Evolutionary conservation across 2,113 vertebrate species (phyloP), one percentile per base, ranked within the genome.

Genomic region (Eudyptes chrysolophus): DNA sequence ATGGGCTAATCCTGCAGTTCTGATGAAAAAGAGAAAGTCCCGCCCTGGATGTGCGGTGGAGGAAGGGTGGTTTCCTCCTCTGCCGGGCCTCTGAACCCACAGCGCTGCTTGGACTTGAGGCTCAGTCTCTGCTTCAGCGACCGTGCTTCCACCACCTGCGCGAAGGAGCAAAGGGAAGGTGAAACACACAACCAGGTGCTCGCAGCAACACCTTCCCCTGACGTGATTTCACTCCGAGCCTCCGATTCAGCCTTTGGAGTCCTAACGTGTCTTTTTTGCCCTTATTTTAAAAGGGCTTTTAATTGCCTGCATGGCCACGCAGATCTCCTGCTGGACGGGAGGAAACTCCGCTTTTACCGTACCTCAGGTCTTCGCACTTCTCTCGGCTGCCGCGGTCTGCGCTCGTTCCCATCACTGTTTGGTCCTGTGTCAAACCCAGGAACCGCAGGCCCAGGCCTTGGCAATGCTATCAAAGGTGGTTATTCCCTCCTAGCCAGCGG

Each of bases 61-160:
- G 26, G 27, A 52, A 40, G 16, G 29, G 18, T 32, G 49, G 30
- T 74, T 58, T 48, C 19, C 18, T 62, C 24, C 42, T 52, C 62
- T 21, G 48, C 34, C 3, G 3, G 34, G 5, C 20, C 64, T 44
- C 46, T 14, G n/a, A 4, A 13, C 7, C 11, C 0, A 0, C 76
- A 40, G 25, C 0, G 0, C 60, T 69, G 81, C 3, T 22, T 29
- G 30, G 36, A 6, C 15, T 5, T 17, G 36, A n/a, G 54, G 44
- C 46, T 65, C 9, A 4, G 29, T 2, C 69, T 70, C n/a, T 36
- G 9, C 54, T 34, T 60, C 57, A 10, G 1, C 4, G 4, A 5
- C 34, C 0, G 0, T 2, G 0, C 27, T 30, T 16, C 66, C 61
- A 44, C 24, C 54, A 34, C 32, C 38, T 29, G 25, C 0, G 0